Evolutionary conservation across 2,113 vertebrate species (phyloP).

Genomic region (Drymodes brunneopygia): DNA sequence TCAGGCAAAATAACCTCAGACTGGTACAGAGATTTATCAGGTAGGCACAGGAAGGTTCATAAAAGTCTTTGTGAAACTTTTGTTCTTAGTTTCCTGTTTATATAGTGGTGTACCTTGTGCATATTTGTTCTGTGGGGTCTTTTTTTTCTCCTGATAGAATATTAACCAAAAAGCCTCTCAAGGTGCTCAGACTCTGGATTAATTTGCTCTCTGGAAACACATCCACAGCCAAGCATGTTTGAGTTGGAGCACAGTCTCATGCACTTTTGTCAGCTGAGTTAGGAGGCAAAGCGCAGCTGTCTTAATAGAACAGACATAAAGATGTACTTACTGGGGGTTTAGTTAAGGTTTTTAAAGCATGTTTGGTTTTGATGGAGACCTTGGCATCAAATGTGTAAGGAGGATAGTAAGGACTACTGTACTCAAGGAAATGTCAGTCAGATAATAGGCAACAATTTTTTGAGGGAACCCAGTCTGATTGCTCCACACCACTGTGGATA

Average conservation of each 20-base stretch:
- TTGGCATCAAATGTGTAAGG: neutral
- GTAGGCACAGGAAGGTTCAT: neutral
- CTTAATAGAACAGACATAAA: neutral
- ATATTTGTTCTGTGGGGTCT: neutral
- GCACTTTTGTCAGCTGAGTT: neutral
- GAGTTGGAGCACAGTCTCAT: neutral
- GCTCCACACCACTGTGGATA: neutral
- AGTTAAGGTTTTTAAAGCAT: neutral
- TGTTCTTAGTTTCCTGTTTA: neutral
- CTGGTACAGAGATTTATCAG: neutral
- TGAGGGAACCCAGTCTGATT: neutral
- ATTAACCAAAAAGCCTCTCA: neutral
- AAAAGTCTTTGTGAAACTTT: neutral
- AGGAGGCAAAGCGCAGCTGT: neutral
- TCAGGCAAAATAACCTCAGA: fast-evolving
- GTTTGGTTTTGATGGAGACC: neutral
- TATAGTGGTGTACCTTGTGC: neutral
- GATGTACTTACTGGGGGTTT: neutral
- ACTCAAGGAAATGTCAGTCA: neutral
- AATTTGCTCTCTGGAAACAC: neutral
- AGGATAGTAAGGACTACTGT: neutral
- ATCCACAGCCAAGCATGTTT: neutral
- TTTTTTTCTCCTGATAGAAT: neutral
- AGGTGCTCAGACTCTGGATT: neutral
- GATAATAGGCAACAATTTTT: neutral